phyloP scores from a whole-genome alignment of 1,140 invertebrate species.

The Leptopilina boulardi region DNA sequence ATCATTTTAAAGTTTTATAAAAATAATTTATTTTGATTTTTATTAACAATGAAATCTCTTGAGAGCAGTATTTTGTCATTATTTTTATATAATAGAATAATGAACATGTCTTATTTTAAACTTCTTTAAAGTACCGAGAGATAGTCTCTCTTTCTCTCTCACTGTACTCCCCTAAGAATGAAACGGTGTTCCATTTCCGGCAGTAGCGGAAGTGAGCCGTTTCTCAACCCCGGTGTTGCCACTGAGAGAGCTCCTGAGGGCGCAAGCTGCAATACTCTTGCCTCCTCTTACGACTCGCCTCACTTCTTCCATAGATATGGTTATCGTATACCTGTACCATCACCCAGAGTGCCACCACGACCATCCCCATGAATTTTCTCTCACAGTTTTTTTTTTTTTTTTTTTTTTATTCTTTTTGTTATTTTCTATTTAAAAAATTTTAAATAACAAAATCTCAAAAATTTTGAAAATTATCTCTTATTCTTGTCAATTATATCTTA shows the following conservation, averaged over 20 bases:
- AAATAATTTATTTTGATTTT: too few relatives aligned
- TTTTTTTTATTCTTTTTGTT: too few relatives aligned
- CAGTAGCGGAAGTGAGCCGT: conserved; percentile 44
- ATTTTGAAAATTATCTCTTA: too few relatives aligned
- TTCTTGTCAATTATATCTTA: too few relatives aligned
- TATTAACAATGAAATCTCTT: too few relatives aligned
- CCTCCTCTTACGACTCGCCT: neutral
- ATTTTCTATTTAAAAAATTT: too few relatives aligned
- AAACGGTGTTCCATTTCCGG: conserved; percentile 45
- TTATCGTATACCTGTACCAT: conserved; percentile 20
- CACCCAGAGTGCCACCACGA: neutral
- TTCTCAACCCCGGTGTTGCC: conserved; percentile 40
- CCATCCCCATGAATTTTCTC: neutral
- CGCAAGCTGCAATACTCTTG: conserved; percentile 20
- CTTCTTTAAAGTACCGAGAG: conserved; percentile 44
- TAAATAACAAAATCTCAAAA: too few relatives aligned
- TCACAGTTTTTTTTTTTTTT: neutral
- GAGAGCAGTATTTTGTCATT: neutral
- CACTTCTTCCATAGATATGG: neutral
- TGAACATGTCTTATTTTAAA: conserved; percentile 49
- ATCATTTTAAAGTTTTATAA: too few relatives aligned
- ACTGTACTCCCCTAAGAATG: conserved; percentile 34
- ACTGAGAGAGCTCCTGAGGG: conserved; percentile 28
- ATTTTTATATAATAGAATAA: conserved; percentile 39
- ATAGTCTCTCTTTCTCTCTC: conserved; percentile 5